Conservation (phyloP, 2,888 invertebrate genomes). For the Drosophila mimica region DNA sequence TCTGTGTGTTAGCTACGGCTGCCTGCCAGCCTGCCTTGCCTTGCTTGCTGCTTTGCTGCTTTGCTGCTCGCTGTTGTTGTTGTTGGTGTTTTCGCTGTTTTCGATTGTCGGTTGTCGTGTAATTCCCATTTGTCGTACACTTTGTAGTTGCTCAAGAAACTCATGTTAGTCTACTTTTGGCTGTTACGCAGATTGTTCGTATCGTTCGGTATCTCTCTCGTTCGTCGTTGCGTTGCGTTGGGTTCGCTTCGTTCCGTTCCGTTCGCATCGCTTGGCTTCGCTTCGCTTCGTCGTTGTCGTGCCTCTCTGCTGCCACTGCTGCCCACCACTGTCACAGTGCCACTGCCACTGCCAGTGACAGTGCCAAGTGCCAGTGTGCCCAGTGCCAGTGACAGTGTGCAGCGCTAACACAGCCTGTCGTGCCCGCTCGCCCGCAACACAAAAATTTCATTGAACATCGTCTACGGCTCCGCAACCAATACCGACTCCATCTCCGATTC, state of each 20-base stretch:
- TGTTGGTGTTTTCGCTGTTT: conserved; percentile 50
- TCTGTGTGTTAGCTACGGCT: conserved; percentile 36
- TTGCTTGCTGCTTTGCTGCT: conserved; percentile 12
- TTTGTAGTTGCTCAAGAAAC: conserved; percentile 85
- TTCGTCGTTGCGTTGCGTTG: conserved; percentile 55
- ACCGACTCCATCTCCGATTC: conserved; percentile 11
- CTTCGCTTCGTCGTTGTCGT: conserved; percentile 36
- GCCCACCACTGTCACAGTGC: conserved; percentile 32
- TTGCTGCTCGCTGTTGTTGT: conserved; percentile 16
- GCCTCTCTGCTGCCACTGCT: conserved; percentile 53
- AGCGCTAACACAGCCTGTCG: conserved; percentile 63
- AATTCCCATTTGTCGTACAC: conserved; percentile 85
- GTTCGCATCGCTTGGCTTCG: conserved; percentile 4
- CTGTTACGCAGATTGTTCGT: conserved; percentile 85
- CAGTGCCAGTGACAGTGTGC: conserved; percentile 33
- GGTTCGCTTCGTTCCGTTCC: conserved; percentile 20
- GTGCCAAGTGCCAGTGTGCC: conserved; percentile 32
- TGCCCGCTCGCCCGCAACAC: conserved; percentile 54
- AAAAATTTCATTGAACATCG: neutral
- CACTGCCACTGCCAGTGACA: conserved; percentile 27
- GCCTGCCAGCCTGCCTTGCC: conserved; percentile 24
- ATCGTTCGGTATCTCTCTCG: conserved; percentile 65
- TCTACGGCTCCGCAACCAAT: conserved; percentile 12
- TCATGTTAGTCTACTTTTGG: conserved; percentile 86
- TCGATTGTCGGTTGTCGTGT: conserved; percentile 84